phyloP scores from a whole-genome alignment of 1,140 invertebrate species.

The Planococcus citri region DNA sequence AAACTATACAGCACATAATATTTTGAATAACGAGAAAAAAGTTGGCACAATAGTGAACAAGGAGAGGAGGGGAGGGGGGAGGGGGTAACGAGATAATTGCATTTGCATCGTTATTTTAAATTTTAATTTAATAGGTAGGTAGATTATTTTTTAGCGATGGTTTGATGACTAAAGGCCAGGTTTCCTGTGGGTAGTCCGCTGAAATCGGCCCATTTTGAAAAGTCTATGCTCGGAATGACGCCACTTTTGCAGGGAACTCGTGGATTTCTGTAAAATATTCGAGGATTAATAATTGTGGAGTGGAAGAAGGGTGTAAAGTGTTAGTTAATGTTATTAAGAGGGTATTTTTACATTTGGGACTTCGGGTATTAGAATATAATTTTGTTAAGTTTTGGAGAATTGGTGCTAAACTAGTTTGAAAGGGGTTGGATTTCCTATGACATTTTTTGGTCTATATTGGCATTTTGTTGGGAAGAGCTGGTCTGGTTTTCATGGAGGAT shows the following conservation, averaged over 20 bases:
- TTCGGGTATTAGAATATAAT: background rate
- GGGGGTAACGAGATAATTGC: background rate
- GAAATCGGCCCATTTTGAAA: slow-evolving; percentile 71
- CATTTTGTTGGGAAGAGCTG: too few species aligned
- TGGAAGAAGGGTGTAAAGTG: background rate
- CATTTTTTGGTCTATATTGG: too few species aligned
- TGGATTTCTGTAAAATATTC: slow-evolving; percentile 55
- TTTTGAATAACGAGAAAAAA: background rate
- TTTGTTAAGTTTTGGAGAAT: background rate
- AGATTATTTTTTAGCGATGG: background rate
- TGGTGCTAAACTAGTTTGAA: too few species aligned
- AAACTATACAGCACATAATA: background rate
- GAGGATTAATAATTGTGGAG: background rate
- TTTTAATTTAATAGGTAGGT: too few species aligned
- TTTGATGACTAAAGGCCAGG: slow-evolving; percentile 1
- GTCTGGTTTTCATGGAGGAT: too few species aligned
- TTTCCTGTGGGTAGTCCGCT: slow-evolving; percentile 2
- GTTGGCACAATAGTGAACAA: slow-evolving; percentile 12
- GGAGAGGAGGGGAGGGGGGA: background rate
- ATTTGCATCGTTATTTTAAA: too few species aligned
- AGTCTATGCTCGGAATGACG: slow-evolving; percentile 71
- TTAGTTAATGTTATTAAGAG: background rate
- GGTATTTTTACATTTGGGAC: background rate
- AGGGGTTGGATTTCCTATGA: too few species aligned
- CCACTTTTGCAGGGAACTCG: slow-evolving; percentile 77